These are phyloP conservation scores for Scytalopus superciliaris DNA, from an alignment of 2,113 vertebrate genomes.

Conservation along the genomic window DNA sequence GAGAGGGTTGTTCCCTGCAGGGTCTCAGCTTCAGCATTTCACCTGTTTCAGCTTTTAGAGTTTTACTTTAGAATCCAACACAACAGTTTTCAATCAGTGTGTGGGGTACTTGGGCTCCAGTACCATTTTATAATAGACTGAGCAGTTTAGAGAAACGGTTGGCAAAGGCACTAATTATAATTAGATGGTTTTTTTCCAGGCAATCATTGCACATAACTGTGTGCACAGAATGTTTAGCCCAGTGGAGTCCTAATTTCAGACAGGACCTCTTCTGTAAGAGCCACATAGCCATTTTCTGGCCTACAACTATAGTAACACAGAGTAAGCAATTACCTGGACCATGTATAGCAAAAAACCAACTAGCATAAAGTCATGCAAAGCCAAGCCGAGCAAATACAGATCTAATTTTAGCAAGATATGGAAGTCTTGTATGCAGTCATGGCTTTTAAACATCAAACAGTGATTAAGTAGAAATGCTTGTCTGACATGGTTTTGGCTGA, in stretches of 20 bases:
- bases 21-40: not conserved
- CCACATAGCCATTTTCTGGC: not conserved
- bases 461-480: not conserved
- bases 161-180: not conserved
- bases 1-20: not conserved
- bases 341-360: accelerated
- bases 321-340: not conserved
- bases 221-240: not conserved
- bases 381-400: not conserved
- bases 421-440: not conserved
- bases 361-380: not conserved
- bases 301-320: not conserved
- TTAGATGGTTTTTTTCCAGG: not conserved
- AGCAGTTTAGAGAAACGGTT: not conserved
- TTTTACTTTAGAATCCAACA: not conserved
- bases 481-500: not conserved
- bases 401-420: not conserved
- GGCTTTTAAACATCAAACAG: not conserved
- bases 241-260: not conserved
- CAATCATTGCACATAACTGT: not conserved
- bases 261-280: not conserved
- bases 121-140: not conserved
- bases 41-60: not conserved
- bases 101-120: not conserved
- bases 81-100: not conserved